These are phyloP conservation scores for Gymnocypris eckloni DNA, from an alignment of 2,797 vertebrate species.

Conservation along the genomic window DNA sequence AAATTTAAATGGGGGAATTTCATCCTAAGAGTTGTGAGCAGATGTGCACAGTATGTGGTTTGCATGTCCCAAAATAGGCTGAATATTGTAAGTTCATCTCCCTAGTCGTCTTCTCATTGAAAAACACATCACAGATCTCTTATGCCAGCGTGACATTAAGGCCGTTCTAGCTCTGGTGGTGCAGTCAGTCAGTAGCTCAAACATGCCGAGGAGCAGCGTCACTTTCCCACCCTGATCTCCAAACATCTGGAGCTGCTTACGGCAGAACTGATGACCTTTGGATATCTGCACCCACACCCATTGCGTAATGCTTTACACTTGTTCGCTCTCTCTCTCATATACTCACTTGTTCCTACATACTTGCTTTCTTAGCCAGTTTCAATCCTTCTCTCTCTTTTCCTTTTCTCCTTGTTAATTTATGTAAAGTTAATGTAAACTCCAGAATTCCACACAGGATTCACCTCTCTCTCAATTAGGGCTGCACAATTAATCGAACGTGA, in stretches of 20 bases:
- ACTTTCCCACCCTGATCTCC: constrained; percentile 27
- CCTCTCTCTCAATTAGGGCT: background rate
- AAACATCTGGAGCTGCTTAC: constrained; percentile 50
- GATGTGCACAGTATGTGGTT: background rate
- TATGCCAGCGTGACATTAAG: background rate
- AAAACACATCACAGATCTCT: background rate
- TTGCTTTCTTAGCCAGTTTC: constrained; percentile 20
- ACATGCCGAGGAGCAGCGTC: background rate
- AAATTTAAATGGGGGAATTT: background rate
- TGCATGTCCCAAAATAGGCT: background rate
- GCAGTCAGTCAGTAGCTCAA: constrained; percentile 25
- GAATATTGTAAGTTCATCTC: background rate
- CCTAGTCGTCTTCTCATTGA: background rate
- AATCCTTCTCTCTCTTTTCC: constrained; percentile 2
- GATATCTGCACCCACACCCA: constrained; percentile 12
- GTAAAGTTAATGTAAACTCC: background rate
- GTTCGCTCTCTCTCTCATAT: background rate
- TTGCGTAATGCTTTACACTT: constrained; percentile 3
- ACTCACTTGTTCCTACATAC: background rate
- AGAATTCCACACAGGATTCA: constrained; percentile 16
- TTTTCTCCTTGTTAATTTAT: background rate
- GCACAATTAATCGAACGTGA: no score
- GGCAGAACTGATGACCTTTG: background rate
- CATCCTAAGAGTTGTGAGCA: background rate
- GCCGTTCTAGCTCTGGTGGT: background rate